These are phyloP conservation scores for Atherinomorus stipes DNA, from an alignment of 2,113 vertebrate genomes.

Conservation along the genomic window DNA sequence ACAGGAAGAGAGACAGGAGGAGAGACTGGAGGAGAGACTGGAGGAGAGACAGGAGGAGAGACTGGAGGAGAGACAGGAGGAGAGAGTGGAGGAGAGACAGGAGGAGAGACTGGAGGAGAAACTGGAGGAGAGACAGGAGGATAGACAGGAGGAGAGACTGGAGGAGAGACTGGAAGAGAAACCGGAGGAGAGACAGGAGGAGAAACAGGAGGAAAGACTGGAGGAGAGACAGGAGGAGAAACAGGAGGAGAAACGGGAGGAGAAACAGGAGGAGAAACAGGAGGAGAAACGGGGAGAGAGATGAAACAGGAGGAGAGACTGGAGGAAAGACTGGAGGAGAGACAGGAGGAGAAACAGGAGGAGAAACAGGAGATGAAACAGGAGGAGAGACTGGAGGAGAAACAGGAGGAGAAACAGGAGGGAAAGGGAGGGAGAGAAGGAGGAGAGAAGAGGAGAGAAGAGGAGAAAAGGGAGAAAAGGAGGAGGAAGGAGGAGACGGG, in stretches of 20 bases:
- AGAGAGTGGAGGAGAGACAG: conserved; percentile 8
- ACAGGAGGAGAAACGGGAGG: too few species aligned
- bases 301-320: neutral
- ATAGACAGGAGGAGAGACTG: neutral
- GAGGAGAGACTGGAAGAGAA: too few species aligned
- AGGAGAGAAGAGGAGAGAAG: conserved; percentile 19
- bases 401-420: neutral
- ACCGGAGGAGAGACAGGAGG: conserved; percentile 20
- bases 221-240: too few species aligned
- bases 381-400: conserved; percentile 23
- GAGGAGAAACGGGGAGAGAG: neutral
- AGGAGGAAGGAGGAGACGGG: neutral
- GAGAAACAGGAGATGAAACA: conserved; percentile 11
- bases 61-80: conserved; percentile 19
- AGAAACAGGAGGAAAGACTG: neutral
- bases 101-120: neutral
- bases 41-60: neutral
- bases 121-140: conserved; percentile 16
- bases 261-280: neutral
- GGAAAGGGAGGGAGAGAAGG: too few species aligned
- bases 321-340: conserved; percentile 2
- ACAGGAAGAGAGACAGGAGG: conserved; percentile 7
- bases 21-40: conserved; percentile 9
- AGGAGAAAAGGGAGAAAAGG: neutral
- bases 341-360: neutral